Base-by-base conservation (phyloP, 2,113 vertebrate species). In the Bubo scandiacus region DNA sequence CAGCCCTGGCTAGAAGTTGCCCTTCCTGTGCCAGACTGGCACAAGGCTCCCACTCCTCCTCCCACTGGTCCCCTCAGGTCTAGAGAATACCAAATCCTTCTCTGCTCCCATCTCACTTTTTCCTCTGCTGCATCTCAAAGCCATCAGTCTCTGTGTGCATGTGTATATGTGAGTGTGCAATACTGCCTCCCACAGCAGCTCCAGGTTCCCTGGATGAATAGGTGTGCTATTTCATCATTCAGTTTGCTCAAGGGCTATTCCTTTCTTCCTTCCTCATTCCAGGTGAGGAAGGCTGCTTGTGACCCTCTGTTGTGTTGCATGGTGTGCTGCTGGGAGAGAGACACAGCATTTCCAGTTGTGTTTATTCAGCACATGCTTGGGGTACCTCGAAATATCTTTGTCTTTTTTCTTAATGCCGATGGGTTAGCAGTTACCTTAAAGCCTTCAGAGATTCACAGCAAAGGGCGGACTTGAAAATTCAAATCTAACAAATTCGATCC, bases 221-320 rank as follows among this genome's bases (percentile, higher is more conserved):
- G 16, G 8, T 52, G 45, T 71, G 42, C 23, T 74, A 10, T 45
- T 83, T 67, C 18, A 20, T 38, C 11, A 27, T n/a, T n/a, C 55
- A 4, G 3, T 62, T 74, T 71, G n/a, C 38, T 86, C 51, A 70
- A 62, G 34, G 32, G 16, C 26, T 65, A 1, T 21, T 75, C 71
- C 27, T 59, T 71, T 59, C 40, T 75, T 94, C 25, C 40, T 75
- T 94, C 25, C 21, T 74, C 42, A 34, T 36, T 63, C 40, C 34
- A 65, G 54, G 40, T 55, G 62, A 77, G n/a, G n/a, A 63, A 78
- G 34, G 74, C 36, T 32, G 11, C 11, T 81, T 71, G 32, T 1
- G 4, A 43, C 25, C 47, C 43, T 7, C 12, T 52, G 38, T 74
- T 40, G 13, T 22, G 57, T 40, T 11, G 0, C 36, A 57, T 0